Conservation (phyloP, 2,113 vertebrate genomes). For the Gorsachius goisagi region DNA sequence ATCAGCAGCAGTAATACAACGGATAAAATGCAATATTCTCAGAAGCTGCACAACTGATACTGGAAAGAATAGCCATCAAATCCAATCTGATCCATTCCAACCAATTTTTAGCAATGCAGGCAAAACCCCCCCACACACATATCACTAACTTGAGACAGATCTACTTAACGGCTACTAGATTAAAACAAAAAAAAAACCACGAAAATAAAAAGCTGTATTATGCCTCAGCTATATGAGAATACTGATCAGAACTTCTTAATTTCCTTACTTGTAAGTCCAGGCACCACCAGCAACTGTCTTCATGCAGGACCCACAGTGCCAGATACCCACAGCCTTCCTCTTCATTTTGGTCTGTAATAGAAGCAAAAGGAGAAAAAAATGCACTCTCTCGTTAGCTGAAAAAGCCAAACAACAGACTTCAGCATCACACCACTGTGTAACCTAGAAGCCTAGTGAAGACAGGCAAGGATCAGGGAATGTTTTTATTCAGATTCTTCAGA, state of each 20-base stretch:
- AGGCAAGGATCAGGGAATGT: background rate
- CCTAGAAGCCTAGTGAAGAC: background rate
- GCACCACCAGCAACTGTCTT: conserved; percentile 98
- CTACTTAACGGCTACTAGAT: background rate
- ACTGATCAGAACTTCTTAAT: background rate
- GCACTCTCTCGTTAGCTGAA: background rate
- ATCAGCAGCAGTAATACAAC: background rate
- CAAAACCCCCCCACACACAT: fast-evolving
- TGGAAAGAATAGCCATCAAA: background rate
- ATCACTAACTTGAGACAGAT: background rate
- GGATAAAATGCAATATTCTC: background rate
- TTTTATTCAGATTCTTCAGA: background rate
- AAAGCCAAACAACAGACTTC: background rate
- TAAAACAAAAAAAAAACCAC: background rate
- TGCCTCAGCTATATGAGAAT: background rate
- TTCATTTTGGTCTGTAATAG: conserved; percentile 94
- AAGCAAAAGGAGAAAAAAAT: background rate
- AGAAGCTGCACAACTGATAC: background rate
- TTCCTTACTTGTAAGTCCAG: conserved; percentile 97
- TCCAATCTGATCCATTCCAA: background rate
- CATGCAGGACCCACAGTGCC: conserved; percentile 98
- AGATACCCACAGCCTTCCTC: conserved; percentile 96
- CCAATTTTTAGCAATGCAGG: background rate
- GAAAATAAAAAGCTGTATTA: background rate
- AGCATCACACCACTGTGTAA: background rate